These are phyloP conservation scores for Bedellia somnulentella DNA, from an alignment of 2,888 invertebrate species.

Conservation along the genomic window DNA sequence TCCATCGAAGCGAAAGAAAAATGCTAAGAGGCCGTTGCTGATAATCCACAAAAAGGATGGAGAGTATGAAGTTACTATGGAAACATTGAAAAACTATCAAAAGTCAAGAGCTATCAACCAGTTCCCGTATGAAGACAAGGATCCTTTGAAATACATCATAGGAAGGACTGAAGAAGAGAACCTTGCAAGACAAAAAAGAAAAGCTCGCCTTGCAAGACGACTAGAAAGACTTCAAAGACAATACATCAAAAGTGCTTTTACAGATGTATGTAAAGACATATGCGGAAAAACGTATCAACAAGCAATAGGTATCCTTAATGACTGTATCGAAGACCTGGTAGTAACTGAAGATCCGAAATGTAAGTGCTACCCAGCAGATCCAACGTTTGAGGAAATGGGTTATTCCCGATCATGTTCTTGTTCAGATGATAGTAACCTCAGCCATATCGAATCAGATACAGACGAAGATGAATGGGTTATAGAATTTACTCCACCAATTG, in stretches of 20 bases:
- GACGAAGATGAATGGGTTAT: slow-evolving; percentile 49
- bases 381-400: neutral
- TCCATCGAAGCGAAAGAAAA: slow-evolving; percentile 14
- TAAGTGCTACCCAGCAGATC: slow-evolving; percentile 20
- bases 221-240: slow-evolving; percentile 37
- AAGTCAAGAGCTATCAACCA: slow-evolving; percentile 35
- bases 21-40: slow-evolving; percentile 27
- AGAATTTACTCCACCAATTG: slow-evolving; percentile 49
- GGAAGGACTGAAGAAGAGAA: slow-evolving; percentile 50
- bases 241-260: slow-evolving; percentile 42
- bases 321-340: slow-evolving; percentile 26
- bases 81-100: slow-evolving; percentile 36
- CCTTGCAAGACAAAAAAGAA: slow-evolving; percentile 28
- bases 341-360: slow-evolving; percentile 13
- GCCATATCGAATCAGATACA: slow-evolving; percentile 25
- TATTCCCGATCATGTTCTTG: slow-evolving; percentile 36
- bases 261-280: slow-evolving; percentile 42
- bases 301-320: slow-evolving; percentile 37
- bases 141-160: slow-evolving; percentile 32
- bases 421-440: slow-evolving; percentile 25
- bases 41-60: slow-evolving; percentile 42
- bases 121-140: slow-evolving; percentile 45
- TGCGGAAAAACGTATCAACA: slow-evolving; percentile 48
- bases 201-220: slow-evolving; percentile 31
- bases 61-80: slow-evolving; percentile 44